Evolutionary conservation across 2,888 invertebrate genomes (phyloP).

Genomic region (Chelonus formosanus): DNA sequence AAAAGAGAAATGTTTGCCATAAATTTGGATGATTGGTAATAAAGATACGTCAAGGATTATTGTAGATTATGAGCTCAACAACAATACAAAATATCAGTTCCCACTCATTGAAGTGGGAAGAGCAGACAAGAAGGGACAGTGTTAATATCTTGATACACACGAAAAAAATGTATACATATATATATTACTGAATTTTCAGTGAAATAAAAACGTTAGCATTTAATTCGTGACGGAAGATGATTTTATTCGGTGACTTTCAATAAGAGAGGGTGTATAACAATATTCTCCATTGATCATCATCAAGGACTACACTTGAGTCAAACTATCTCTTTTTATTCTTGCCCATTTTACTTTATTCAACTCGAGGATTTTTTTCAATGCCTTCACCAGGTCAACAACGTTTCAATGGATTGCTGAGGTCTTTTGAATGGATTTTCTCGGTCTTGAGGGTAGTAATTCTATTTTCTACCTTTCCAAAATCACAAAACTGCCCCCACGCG

Average conservation of each 20-base stretch:
- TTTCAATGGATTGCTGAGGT: conserved; percentile 23
- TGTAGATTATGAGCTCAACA: no score
- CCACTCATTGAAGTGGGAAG: not conserved
- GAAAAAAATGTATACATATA: not conserved
- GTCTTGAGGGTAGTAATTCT: conserved; percentile 39
- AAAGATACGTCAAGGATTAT: conserved; percentile 27
- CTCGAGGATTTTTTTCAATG: conserved; percentile 12
- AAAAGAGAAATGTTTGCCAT: not conserved
- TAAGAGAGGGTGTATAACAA: conserved; percentile 4
- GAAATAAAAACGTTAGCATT: conserved; percentile 33
- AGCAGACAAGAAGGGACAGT: not conserved
- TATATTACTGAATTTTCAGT: not conserved
- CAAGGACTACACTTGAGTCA: not conserved
- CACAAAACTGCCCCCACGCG: conserved; percentile 41
- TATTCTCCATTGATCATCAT: conserved; percentile 16
- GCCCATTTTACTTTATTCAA: conserved; percentile 12
- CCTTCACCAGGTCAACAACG: conserved; percentile 22
- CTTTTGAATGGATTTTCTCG: conserved; percentile 36
- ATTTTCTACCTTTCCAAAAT: conserved; percentile 52
- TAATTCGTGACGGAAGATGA: conserved; percentile 39
- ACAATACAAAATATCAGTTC: not conserved
- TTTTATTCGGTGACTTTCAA: conserved; percentile 33
- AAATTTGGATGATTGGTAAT: conserved; percentile 28
- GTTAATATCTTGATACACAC: conserved; percentile 7
- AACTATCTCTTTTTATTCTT: conserved; percentile 8